Percentiles rank a stretch among this genome's conserved stretches.
Conservation (phyloP, 2,113 vertebrate genomes). For the Cyphomyrus discorhynchus region DNA sequence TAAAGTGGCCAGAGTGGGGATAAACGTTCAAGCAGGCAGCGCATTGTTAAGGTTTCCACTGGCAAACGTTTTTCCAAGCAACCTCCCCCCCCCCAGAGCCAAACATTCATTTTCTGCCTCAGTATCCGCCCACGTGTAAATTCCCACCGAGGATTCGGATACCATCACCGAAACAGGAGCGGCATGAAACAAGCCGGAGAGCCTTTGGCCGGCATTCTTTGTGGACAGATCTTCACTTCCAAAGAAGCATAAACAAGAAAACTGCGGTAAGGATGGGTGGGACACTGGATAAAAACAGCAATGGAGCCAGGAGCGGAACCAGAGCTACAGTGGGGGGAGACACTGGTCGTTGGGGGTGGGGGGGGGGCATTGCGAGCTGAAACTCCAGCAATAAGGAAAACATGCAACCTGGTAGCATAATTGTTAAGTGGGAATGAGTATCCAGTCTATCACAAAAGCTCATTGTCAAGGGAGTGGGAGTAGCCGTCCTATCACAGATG, state of each 20-base stretch:
- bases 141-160: slow-evolving; percentile 5
- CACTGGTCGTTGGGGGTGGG: not conserved
- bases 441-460: not conserved
- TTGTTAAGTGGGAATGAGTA: not conserved
- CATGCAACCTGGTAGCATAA: not conserved
- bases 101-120: not conserved
- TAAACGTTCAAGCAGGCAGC: not conserved
- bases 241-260: not conserved
- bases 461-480: not conserved
- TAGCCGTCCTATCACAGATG: not conserved
- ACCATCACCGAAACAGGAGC: slow-evolving; percentile 9
- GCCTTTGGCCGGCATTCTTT: not conserved
- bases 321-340: not conserved
- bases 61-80: not conserved
- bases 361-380: not conserved
- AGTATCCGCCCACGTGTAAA: slow-evolving; percentile 29
- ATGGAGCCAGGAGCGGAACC: not conserved
- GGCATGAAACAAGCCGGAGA: not conserved
- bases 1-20: not conserved
- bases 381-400: not conserved
- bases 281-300: not conserved
- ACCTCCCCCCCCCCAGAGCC: not conserved
- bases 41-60: not conserved
- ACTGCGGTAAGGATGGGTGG: not conserved
- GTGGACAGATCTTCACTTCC: not conserved